These are phyloP conservation scores for Lytechinus variegatus DNA, from an alignment of 35 echinoderm and acorn worm species.

Conservation along the genomic window DNA sequence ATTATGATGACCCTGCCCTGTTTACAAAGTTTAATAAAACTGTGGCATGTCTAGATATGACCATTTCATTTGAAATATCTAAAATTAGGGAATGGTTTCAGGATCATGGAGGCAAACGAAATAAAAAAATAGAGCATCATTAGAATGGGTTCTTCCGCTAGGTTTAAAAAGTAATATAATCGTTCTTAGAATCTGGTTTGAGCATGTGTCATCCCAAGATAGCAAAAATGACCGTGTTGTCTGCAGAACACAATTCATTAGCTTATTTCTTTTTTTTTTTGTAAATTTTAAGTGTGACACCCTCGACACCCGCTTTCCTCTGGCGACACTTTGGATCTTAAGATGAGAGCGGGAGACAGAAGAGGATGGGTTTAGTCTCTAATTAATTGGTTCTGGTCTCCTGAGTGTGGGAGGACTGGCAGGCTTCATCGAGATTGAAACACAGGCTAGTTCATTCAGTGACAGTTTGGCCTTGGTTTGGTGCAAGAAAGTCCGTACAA, in stretches of 20 bases:
- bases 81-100: too few relatives aligned
- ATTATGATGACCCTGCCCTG: neutral
- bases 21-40: neutral
- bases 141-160: too few relatives aligned
- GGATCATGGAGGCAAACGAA: too few relatives aligned
- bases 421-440: neutral
- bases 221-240: neutral
- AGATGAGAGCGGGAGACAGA: neutral
- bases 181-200: too few relatives aligned
- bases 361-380: neutral
- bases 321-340: neutral
- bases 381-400: constrained; percentile 4
- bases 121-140: too few relatives aligned
- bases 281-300: neutral
- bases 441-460: neutral
- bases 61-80: too few relatives aligned
- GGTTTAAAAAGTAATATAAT: too few relatives aligned
- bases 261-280: too few relatives aligned
- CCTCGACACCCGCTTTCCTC: neutral
- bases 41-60: too few relatives aligned
- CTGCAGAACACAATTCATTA: too few relatives aligned
- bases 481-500: neutral
- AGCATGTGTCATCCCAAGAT: neutral
- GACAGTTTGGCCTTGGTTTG: neutral
- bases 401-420: neutral